These are phyloP conservation scores for Stichodactyla helianthus DNA, from an alignment of 64 coral and sea anemone species.

Conservation along the genomic window DNA sequence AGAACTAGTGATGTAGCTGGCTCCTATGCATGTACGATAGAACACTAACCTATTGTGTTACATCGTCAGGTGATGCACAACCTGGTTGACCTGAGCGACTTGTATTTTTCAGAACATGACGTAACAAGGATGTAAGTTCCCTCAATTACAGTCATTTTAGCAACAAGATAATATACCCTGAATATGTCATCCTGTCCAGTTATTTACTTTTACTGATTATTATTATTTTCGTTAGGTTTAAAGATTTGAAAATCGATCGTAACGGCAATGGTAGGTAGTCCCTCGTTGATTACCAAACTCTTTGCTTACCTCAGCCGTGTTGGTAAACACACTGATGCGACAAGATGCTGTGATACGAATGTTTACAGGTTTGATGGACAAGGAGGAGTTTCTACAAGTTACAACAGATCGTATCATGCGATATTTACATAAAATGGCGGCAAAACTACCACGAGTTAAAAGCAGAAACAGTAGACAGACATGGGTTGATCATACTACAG, in stretches of 20 bases:
- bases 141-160: neutral
- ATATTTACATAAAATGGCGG: conserved; percentile 74
- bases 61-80: conserved; percentile 76
- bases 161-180: neutral
- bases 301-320: too few species aligned
- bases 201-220: neutral
- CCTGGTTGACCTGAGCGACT: conserved; percentile 83
- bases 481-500: conserved; percentile 62
- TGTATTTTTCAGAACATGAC: conserved; percentile 82
- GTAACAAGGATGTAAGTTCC: conserved; percentile 74
- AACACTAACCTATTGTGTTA: too few species aligned
- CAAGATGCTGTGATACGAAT: neutral
- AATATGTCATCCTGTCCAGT: neutral
- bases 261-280: conserved; percentile 69
- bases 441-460: conserved; percentile 53
- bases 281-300: too few species aligned
- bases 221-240: conserved; percentile 50
- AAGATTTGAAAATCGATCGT: conserved; percentile 59
- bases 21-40: too few species aligned
- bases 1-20: neutral
- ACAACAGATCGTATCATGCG: conserved; percentile 75
- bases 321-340: too few species aligned
- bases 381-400: conserved; percentile 61
- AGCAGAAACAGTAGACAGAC: conserved; percentile 79
- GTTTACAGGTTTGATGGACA: conserved; percentile 54